These are phyloP conservation scores for Ranitomeya imitator DNA, from an alignment of 2,113 vertebrate species.

Conservation along the genomic window DNA sequence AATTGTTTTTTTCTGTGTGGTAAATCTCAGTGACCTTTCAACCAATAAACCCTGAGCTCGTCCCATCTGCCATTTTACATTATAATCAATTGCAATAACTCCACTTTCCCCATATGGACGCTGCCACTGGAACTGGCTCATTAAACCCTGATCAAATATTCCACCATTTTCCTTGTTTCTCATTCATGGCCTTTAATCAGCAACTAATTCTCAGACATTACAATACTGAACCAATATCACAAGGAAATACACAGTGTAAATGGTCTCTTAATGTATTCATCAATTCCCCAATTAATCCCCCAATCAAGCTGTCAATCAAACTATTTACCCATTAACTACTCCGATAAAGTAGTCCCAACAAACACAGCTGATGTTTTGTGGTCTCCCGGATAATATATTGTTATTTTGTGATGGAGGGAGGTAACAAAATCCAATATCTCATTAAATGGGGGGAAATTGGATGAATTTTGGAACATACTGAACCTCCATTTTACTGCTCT, in stretches of 20 bases:
- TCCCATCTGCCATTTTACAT: slow-evolving; percentile 9
- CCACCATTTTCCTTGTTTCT: slow-evolving; percentile 25
- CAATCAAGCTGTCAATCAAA: slow-evolving; percentile 54
- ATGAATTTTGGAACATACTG: neutral
- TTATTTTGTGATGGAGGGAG: neutral
- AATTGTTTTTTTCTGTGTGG: neutral
- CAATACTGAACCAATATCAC: slow-evolving; percentile 35
- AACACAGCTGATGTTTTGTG: slow-evolving; percentile 22
- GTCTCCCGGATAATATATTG: neutral
- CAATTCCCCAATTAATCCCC: slow-evolving; percentile 55
- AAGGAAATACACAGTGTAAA: slow-evolving; percentile 31
- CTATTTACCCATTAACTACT: slow-evolving; percentile 25
- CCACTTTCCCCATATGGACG: neutral
- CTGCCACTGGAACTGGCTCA: slow-evolving; percentile 1
- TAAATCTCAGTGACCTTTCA: neutral
- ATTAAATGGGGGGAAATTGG: neutral
- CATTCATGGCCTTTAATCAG: slow-evolving; percentile 43
- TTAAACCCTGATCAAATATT: slow-evolving; percentile 18
- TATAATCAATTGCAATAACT: neutral
- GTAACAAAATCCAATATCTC: neutral
- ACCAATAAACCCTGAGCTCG: neutral
- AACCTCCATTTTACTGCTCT: neutral
- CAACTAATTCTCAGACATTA: slow-evolving; percentile 35
- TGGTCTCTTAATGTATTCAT: slow-evolving; percentile 49
- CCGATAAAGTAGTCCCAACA: slow-evolving; percentile 3